These are phyloP conservation scores for Polydrusus pterygomalis DNA, from an alignment of 2,888 invertebrate species.

Conservation along the genomic window DNA sequence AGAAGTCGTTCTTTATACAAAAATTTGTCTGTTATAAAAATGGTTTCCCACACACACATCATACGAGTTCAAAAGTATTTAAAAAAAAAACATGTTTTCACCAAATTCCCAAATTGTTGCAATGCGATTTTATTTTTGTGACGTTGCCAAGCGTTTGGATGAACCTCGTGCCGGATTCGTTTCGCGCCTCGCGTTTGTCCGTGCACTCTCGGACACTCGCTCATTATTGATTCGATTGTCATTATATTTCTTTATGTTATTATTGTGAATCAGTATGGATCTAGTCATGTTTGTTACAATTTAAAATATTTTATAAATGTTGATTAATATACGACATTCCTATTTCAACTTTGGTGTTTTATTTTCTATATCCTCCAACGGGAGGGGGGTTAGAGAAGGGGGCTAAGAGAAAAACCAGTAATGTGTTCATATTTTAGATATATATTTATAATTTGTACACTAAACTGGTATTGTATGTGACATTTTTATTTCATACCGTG, in stretches of 20 bases:
- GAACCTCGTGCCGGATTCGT: conserved; percentile 22
- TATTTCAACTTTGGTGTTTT: conserved; percentile 67
- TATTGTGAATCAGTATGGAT: conserved; percentile 74
- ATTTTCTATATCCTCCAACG: neutral
- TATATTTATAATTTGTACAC: neutral
- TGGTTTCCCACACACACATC: no score
- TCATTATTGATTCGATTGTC: conserved; percentile 31
- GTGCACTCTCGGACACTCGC: conserved; percentile 48
- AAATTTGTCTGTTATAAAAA: no score
- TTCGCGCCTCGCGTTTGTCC: conserved; percentile 52
- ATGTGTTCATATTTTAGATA: neutral
- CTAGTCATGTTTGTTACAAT: conserved; percentile 76
- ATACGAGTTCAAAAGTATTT: no score
- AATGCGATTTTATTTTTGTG: neutral
- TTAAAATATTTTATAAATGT: conserved; percentile 76
- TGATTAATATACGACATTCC: conserved; percentile 76
- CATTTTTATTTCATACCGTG: neutral
- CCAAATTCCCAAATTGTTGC: no score
- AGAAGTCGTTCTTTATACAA: no score
- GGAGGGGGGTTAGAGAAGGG: no score
- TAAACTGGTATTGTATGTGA: neutral
- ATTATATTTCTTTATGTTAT: conserved; percentile 45
- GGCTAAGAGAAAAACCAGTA: neutral
- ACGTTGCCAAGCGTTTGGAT: conserved; percentile 9
- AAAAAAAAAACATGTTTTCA: no score